Conservation (phyloP, 2,888 invertebrate species). For the Chloromyia formosa region DNA sequence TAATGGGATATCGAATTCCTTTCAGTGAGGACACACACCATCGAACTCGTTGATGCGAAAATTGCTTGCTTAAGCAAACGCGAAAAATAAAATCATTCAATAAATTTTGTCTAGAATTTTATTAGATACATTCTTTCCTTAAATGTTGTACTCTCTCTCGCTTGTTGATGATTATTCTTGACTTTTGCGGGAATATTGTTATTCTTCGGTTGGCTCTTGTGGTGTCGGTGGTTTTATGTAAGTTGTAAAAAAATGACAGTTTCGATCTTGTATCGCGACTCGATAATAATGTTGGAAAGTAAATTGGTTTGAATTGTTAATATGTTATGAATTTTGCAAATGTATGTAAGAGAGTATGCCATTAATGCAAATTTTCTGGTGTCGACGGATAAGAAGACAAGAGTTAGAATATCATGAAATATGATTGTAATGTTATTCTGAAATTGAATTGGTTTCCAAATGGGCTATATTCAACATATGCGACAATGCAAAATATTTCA, state of each 20-base stretch:
- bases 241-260: too few relatives aligned
- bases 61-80: not conserved
- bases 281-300: not conserved
- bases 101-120: constrained; percentile 2
- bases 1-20: not conserved
- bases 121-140: not conserved
- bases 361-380: not conserved
- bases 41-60: not conserved
- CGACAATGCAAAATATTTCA: too few relatives aligned
- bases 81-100: not conserved
- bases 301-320: not conserved
- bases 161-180: not conserved
- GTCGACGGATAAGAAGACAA: too few relatives aligned
- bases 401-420: too few relatives aligned
- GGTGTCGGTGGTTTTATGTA: too few relatives aligned
- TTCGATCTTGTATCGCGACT: not conserved
- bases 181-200: not conserved
- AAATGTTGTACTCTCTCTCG: not conserved
- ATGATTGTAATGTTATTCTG: too few relatives aligned
- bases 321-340: not conserved
- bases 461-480: too few relatives aligned
- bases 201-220: too few relatives aligned
- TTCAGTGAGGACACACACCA: not conserved
- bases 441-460: too few relatives aligned
- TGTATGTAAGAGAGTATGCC: too few relatives aligned